Base-by-base conservation (phyloP, 2,113 vertebrate species). In the Pangasianodon gigas region DNA sequence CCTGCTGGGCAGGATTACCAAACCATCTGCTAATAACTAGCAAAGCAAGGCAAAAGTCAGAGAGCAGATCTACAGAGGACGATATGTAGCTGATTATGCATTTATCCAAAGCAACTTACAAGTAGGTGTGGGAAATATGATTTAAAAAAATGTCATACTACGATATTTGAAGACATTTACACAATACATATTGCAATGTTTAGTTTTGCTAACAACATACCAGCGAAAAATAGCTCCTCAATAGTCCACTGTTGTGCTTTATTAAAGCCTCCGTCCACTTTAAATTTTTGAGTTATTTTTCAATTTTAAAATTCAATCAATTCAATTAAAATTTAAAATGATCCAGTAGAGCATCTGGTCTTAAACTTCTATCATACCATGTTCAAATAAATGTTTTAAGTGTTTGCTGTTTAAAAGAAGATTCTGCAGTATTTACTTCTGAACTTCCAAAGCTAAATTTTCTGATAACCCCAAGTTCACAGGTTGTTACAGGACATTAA, bases 1-100 rank as follows among this genome's bases (percentile, higher is more conserved):
- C 60, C 6, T 62, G 51, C 46, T 16, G 46, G 46, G n/a, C 10
- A 65, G 14, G n/a, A 67, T 82, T 82, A 88, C 60, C 19, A 88
- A 82, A 82, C 58, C 69, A 29, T 54, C n/a, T 82, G 58, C 46
- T 81, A 65, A 52, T 81, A 82, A 81, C 56, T 44, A 67, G 41
- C 44, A 82, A 69, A 69, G n/a, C 60, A 41, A 29, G 6, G 60
- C 79, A 67, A 48, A 65, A 67, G 44, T 52, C n/a, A 77, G 9
- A 56, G 6, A 52, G 75, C 58, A 67, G 44, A 62, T 52, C 46
- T 52, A 19, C 18, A n/a, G 86, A n/a, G 14, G 26, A 65, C 44
- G 37, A 58, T 54, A 54, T 32, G 32, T 10, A 71, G 48, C 14
- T 74, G n/a, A 82, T 58, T 58, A 41, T 58, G 52, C 9, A 41